Evolutionary conservation across 2,113 vertebrate species (phyloP), one percentile per base, ranked within the genome.

Genomic region (Chaetodon auriga): DNA sequence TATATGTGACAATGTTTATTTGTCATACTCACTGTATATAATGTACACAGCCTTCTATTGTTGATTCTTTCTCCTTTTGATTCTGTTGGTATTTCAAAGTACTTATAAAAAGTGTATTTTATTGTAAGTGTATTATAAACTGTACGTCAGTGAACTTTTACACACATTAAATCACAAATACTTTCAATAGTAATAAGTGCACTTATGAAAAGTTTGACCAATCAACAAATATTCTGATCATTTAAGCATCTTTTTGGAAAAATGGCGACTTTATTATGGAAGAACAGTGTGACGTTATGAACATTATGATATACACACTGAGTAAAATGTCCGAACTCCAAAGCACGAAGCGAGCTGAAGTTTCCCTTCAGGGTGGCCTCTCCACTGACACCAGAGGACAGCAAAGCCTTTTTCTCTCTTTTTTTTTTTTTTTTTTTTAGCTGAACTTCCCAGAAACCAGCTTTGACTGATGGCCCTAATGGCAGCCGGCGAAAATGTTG

Each of bases 401-500:
- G 51, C 25, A 18, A 53, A 18, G 14, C 9, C 13, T 72, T 66
- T 74, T 43, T 66, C 35, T 65, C 68, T 36, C 3, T 30, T 30
- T 30, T 30, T 30, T 30, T 30, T 30, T 30, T 30, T 30, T 30
- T 30, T 30, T 30, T 63, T 19, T 63, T 63, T 7, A 3, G 10
- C 45, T 41, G 5, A 54, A 68, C 35, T 25, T 71, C 16, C 7
- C 70, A 75, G 74, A 71, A 87, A 80, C 2, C 48, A 25, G 49
- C 62, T 72, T 70, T 89, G 86, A 93, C 46, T 82, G 86, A 87
- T 72, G 6, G 68, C 41, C 35, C 18, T 87, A 81, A 90, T 84
- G 84, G 68, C 82, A 71, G 60, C 12, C 19, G 36, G 74, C 9
- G 21, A 87, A 84, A 80, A 84, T 87, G 87, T 89, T 94, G 87